These are phyloP conservation scores for Rhodeus uyekii DNA, from an alignment of 2,797 vertebrate species.

Conservation along the genomic window DNA sequence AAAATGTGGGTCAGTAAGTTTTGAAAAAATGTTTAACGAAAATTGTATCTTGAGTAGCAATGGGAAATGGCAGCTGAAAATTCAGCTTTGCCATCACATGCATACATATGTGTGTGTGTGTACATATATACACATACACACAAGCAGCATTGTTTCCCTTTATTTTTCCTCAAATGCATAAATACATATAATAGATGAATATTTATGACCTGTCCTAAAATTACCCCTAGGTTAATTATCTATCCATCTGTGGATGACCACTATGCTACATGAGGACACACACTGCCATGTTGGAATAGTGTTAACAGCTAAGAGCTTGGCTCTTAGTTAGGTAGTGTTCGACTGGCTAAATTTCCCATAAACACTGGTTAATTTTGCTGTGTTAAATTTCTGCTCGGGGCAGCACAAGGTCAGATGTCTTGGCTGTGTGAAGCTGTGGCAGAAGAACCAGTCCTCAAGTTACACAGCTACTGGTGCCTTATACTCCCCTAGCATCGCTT, in stretches of 20 bases:
- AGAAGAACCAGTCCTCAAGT: constrained; percentile 17
- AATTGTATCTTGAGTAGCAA: too few relatives aligned
- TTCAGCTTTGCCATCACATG: too few relatives aligned
- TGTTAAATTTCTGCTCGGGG: constrained; percentile 26
- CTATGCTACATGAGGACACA: background rate
- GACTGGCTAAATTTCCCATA: background rate
- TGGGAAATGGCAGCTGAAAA: too few relatives aligned
- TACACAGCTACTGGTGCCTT: constrained; percentile 32
- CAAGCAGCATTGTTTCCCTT: too few relatives aligned
- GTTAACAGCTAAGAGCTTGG: constrained; percentile 13
- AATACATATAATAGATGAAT: background rate
- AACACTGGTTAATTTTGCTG: constrained; percentile 11
- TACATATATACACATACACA: too few relatives aligned
- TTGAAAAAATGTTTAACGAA: too few relatives aligned
- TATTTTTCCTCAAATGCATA: background rate
- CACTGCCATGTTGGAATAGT: background rate
- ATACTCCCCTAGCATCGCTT: background rate
- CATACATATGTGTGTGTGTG: too few relatives aligned
- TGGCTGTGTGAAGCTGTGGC: constrained; percentile 29
- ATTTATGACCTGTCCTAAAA: too few relatives aligned
- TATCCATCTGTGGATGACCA: background rate
- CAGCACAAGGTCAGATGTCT: constrained; percentile 15
- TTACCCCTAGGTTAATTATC: background rate
- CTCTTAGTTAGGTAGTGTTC: constrained; percentile 2
- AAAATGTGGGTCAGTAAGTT: background rate